Percentiles rank a stretch among this genome's conserved stretches.
Conservation (phyloP, 2,888 invertebrate genomes). For the Rosalia funebris region DNA sequence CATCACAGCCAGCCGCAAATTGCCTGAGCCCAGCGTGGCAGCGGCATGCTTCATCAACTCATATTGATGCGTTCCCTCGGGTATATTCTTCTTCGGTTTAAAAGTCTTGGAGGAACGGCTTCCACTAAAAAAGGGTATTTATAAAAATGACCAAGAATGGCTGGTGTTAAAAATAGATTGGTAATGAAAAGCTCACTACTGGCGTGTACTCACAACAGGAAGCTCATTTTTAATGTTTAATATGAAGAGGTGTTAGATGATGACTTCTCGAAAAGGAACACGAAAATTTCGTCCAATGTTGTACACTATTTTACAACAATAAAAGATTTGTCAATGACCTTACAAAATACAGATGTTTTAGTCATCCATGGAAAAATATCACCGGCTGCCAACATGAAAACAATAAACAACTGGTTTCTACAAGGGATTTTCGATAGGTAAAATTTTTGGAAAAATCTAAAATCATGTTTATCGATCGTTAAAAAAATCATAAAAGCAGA, state of each 20-base stretch:
- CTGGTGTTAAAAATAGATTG: conserved; percentile 45
- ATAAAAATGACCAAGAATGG: conserved; percentile 24
- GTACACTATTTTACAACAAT: conserved; percentile 37
- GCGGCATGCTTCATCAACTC: conserved; percentile 99
- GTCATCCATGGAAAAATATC: conserved; percentile 41
- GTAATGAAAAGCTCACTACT: conserved; percentile 18
- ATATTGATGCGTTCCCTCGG: conserved; percentile 98
- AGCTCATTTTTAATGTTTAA: conserved; percentile 60
- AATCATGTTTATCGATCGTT: too few relatives aligned
- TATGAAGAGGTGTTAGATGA: background rate
- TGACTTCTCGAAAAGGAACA: conserved; percentile 1
- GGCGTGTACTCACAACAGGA: conserved; percentile 70
- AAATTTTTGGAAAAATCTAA: too few relatives aligned
- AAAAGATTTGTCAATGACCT: conserved; percentile 56
- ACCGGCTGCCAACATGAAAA: conserved; percentile 8
- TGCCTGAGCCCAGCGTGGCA: conserved; percentile 96
- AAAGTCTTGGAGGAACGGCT: conserved; percentile 96
- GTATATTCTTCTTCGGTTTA: conserved; percentile 98
- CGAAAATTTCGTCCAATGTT: conserved; percentile 5
- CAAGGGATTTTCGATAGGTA: background rate
- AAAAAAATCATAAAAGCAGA: too few relatives aligned
- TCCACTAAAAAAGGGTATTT: conserved; percentile 68
- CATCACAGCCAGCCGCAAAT: conserved; percentile 94
- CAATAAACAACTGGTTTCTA: conserved; percentile 2
- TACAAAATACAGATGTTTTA: conserved; percentile 37